Evolutionary conservation across 2,888 invertebrate genomes (phyloP).

Genomic region (Eledone cirrhosa): DNA sequence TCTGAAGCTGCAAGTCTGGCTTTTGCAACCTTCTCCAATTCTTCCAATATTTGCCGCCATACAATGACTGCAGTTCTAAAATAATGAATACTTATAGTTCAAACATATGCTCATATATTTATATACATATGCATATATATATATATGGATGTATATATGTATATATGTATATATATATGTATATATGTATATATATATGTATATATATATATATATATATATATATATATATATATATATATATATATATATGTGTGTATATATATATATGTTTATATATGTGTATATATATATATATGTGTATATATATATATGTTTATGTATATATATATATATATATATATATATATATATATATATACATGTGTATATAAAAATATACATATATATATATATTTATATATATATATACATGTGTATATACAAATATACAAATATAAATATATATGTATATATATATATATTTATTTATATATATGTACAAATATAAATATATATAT

Average conservation of each 20-base stretch:
- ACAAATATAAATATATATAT: neutral
- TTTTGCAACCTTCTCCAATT: conserved; percentile 91
- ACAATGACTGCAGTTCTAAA: conserved; percentile 95
- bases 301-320: neutral
- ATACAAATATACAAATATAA: too few relatives aligned
- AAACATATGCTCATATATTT: neutral
- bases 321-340: neutral
- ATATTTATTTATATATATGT: neutral
- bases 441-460: too few relatives aligned
- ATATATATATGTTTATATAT: neutral
- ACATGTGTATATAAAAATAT: too few relatives aligned
- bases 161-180: conserved; percentile 18
- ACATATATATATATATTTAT: too few relatives aligned
- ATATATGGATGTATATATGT: neutral
- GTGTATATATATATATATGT: too few relatives aligned
- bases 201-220: neutral
- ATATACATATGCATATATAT: neutral
- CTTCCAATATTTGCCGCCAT: conserved; percentile 92
- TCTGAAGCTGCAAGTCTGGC: conserved; percentile 92
- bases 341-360: too few relatives aligned
- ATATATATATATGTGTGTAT: neutral
- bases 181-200: neutral
- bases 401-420: too few relatives aligned
- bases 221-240: neutral
- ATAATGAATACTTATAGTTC: conserved; percentile 24